Conservation (phyloP, 2,888 invertebrate species). For the Endotricha flammealis region DNA sequence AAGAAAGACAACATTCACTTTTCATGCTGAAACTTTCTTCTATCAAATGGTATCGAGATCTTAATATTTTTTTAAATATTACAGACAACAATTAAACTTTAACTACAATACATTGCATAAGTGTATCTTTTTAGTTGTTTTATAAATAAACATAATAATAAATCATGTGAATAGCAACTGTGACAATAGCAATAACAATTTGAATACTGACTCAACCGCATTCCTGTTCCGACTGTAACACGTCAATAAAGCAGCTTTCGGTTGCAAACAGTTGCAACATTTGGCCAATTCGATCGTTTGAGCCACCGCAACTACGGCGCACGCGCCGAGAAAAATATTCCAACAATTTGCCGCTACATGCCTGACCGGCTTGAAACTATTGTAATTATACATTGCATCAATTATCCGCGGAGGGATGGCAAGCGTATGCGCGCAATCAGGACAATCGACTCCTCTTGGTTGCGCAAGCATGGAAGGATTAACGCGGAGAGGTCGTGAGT, state of each 20-base stretch:
- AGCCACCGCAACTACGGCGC: slow-evolving; percentile 20
- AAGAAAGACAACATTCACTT: neutral
- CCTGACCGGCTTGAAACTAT: slow-evolving; percentile 44
- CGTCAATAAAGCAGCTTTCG: neutral
- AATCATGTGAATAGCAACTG: too few relatives aligned
- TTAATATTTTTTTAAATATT: too few relatives aligned
- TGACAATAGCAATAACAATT: neutral
- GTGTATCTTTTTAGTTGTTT: too few relatives aligned
- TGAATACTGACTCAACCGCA: neutral
- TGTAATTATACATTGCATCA: slow-evolving; percentile 34
- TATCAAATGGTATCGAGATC: too few relatives aligned
- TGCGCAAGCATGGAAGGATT: slow-evolving; percentile 40
- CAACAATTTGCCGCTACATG: slow-evolving; percentile 50
- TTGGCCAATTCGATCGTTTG: slow-evolving; percentile 36
- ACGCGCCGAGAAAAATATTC: slow-evolving; percentile 42
- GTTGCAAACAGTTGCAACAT: slow-evolving; percentile 39
- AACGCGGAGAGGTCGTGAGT: slow-evolving; percentile 44
- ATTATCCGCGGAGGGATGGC: slow-evolving; percentile 1
- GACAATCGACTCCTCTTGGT: slow-evolving; percentile 25
- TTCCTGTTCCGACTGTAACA: neutral
- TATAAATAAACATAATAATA: too few relatives aligned
- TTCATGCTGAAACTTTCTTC: neutral
- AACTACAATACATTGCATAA: too few relatives aligned
- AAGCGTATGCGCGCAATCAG: slow-evolving; percentile 9
- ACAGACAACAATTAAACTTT: too few relatives aligned